Evolutionary conservation across 2,113 vertebrate genomes (phyloP).

Genomic region (Mustela nigripes): DNA sequence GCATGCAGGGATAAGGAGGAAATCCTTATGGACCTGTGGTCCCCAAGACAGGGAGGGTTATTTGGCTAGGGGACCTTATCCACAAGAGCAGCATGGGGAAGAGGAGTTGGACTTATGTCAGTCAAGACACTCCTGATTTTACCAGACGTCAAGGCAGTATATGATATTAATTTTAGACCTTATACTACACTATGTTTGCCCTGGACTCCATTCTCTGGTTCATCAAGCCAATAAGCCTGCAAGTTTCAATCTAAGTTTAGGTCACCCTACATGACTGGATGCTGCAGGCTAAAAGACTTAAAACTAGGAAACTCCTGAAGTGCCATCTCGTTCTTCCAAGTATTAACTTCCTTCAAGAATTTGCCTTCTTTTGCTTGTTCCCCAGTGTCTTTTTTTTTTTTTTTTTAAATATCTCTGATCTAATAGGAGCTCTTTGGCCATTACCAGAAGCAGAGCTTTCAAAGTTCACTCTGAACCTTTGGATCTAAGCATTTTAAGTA

Average conservation of each 20-base stretch:
- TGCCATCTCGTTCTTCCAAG: not conserved
- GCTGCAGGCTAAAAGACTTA: not conserved
- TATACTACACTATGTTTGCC: not conserved
- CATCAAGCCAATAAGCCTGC: not conserved
- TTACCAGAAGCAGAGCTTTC: slow-evolving; percentile 14
- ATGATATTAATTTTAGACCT: not conserved
- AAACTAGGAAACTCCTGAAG: not conserved
- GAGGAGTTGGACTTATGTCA: not conserved
- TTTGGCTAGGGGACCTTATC: not conserved
- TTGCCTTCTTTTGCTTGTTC: not conserved
- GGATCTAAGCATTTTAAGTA: not conserved
- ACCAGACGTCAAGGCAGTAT: not conserved
- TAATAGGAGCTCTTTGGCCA: not conserved
- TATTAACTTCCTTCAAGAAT: not conserved
- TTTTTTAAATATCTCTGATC: not conserved
- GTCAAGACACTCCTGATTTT: not conserved
- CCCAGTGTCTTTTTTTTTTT: not conserved
- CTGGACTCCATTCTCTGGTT: not conserved
- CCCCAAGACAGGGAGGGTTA: not conserved
- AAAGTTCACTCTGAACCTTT: slow-evolving; percentile 46
- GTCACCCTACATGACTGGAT: not conserved
- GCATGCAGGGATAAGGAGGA: not conserved
- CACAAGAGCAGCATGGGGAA: not conserved
- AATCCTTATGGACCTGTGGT: not conserved
- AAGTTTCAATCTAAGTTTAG: not conserved